Conservation (phyloP, 2,113 vertebrate genomes). For the Hystrix cristata region DNA sequence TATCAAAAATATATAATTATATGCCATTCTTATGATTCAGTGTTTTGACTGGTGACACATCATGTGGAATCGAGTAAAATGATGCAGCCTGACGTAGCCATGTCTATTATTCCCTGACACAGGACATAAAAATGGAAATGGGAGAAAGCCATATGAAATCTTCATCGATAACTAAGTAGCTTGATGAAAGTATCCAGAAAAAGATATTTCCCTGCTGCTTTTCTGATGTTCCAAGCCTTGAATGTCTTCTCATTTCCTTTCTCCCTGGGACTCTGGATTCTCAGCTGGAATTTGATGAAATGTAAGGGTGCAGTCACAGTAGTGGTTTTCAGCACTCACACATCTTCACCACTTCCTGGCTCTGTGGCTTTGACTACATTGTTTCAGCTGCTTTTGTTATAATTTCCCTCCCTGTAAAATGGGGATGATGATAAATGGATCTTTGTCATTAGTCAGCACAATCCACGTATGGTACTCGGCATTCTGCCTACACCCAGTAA, state of each 20-base stretch:
- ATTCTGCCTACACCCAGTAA: not conserved
- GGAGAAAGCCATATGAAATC: not conserved
- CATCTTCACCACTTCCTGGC: not conserved
- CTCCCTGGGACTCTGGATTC: not conserved
- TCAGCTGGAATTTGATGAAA: conserved; percentile 18
- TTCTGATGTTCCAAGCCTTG: conserved; percentile 62
- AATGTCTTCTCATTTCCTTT: conserved; percentile 40
- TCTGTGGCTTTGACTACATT: not conserved
- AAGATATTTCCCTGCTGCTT: conserved; percentile 50
- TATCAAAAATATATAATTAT: conserved; percentile 74
- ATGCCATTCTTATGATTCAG: conserved; percentile 50
- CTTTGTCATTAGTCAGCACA: not conserved
- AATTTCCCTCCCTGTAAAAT: not conserved
- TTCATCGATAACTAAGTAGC: conserved; percentile 63
- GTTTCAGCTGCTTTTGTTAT: not conserved
- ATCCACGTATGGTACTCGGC: not conserved
- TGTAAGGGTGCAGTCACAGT: not conserved
- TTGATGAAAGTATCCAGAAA: conserved; percentile 14
- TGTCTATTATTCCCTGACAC: conserved; percentile 41
- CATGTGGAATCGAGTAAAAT: conserved; percentile 67
- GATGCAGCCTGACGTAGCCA: not conserved
- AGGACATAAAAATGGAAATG: conserved; percentile 31
- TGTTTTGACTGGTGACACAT: conserved; percentile 34
- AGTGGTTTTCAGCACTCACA: not conserved
- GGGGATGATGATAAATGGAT: not conserved